Conservation (phyloP, 2,888 invertebrate species). For the Drosophila yooni region DNA sequence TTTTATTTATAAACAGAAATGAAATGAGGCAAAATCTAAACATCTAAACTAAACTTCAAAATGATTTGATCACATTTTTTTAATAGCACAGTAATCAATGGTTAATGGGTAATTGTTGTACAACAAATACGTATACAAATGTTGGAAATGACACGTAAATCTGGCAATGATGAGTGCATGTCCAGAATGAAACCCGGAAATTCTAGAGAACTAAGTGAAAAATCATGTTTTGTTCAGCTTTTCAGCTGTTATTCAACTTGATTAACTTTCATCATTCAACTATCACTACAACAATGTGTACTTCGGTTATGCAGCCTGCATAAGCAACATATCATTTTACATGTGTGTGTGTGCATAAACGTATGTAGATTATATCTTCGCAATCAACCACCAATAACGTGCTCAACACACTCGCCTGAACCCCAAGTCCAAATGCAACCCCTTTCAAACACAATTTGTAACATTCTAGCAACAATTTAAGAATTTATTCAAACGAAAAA, state of each 20-base stretch:
- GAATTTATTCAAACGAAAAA: slow-evolving; percentile 37
- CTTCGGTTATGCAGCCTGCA: slow-evolving; percentile 6
- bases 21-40: neutral
- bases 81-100: neutral
- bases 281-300: neutral
- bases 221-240: slow-evolving; percentile 28
- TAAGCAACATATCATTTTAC: neutral
- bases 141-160: slow-evolving; percentile 30
- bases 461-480: slow-evolving; percentile 29
- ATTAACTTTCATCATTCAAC: slow-evolving; percentile 3
- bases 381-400: slow-evolving; percentile 37
- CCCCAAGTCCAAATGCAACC: slow-evolving; percentile 34
- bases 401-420: slow-evolving; percentile 20
- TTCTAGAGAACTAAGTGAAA: slow-evolving; percentile 19
- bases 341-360: neutral
- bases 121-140: slow-evolving; percentile 1
- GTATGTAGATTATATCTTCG: slow-evolving; percentile 32
- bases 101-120: neutral
- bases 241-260: slow-evolving; percentile 10
- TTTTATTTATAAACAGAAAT: neutral
- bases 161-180: neutral
- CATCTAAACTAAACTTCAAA: neutral
- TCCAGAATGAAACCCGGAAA: slow-evolving; percentile 8
- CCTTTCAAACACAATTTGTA: slow-evolving; percentile 36
- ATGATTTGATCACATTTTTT: neutral